Evolutionary conservation across 2,888 invertebrate species (phyloP), one percentile per base, ranked within the genome.

Genomic region (Hetaerina titia): DNA sequence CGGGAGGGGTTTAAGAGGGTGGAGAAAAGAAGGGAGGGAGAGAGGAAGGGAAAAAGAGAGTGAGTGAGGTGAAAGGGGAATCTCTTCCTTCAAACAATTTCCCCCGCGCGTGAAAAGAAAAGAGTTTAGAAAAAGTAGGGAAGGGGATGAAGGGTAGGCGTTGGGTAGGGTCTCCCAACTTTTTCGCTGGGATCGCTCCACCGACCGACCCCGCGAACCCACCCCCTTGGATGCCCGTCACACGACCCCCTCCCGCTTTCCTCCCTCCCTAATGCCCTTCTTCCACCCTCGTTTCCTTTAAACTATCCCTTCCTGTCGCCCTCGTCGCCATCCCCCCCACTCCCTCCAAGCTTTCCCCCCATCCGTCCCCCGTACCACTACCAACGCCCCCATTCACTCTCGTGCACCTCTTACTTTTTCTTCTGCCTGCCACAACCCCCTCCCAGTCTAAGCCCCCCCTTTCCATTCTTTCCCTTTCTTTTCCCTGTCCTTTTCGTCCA

Each of bases 11-110:
- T 45, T 45, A 45, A 13, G 63, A 1, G 15, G 63, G 19, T 63
- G 19, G 13, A 15, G 63, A 63, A 15, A 63, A 1, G 17, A 0
- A 63, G 63, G 63, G 63, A 15, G 63, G 13, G 17, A 17, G 63
- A 63, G n/a, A n/a, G 13, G 90, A 19, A 90, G 19, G 15, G 69
- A 13, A n/a, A 25, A 11, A 6, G 19, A 15, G 25, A 31, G 63
- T 17, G 64, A 31, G 90, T 17, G 25, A 11, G 25, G 17, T 90
- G 31, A 63, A n/a, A 31, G 58, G 31, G 63, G 90, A 90, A 90
- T 60, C 15, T 63, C 63, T 90, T 90, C 63, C 90, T 90, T 90
- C 64, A 90, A 90, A 90, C 19, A 90, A 90, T 90, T 60, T 25
- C 60, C 45, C 45, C 60, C 19, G 57, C 60, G 90, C 90, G 60